phyloP scores from a whole-genome alignment of 2,888 invertebrate genomes.

The Disparrhopalites patrizii region DNA sequence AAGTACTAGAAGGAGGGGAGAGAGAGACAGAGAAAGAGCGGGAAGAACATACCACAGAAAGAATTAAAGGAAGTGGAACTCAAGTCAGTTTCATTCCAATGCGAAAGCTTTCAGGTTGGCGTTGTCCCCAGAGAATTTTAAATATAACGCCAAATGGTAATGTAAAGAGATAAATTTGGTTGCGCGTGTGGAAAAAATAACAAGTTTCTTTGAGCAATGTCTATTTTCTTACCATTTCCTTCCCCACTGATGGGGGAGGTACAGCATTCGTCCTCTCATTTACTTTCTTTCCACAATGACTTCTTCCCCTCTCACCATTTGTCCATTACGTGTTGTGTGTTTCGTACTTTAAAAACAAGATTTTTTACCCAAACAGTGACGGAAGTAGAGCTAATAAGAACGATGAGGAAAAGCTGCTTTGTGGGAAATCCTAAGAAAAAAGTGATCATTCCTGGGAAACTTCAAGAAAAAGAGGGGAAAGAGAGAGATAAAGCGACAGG shows the following conservation, averaged over 20 bases:
- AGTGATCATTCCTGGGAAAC: background rate
- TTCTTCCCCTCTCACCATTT: background rate
- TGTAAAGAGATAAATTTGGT: constrained; percentile 24
- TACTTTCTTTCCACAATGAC: background rate
- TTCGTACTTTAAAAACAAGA: no score
- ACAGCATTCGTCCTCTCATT: background rate
- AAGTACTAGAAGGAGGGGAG: no score
- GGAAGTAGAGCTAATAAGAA: background rate
- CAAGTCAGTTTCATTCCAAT: constrained; percentile 2
- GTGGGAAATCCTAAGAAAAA: background rate
- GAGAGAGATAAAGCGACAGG: background rate
- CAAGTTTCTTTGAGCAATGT: constrained; percentile 14
- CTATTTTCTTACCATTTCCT: background rate
- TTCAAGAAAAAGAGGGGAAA: background rate
- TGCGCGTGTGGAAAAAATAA: constrained; percentile 27
- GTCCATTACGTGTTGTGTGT: no score
- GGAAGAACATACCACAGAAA: background rate
- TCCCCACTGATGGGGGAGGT: background rate
- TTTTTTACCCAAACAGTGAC: no score
- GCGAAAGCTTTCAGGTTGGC: constrained; percentile 12
- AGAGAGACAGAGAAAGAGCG: no score
- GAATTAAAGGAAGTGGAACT: background rate
- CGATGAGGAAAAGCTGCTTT: background rate
- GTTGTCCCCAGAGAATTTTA: constrained; percentile 19
- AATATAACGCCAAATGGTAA: constrained; percentile 21